Evolutionary conservation across 2,888 invertebrate species (phyloP).

Genomic region (Rhynchonema sp.): DNA sequence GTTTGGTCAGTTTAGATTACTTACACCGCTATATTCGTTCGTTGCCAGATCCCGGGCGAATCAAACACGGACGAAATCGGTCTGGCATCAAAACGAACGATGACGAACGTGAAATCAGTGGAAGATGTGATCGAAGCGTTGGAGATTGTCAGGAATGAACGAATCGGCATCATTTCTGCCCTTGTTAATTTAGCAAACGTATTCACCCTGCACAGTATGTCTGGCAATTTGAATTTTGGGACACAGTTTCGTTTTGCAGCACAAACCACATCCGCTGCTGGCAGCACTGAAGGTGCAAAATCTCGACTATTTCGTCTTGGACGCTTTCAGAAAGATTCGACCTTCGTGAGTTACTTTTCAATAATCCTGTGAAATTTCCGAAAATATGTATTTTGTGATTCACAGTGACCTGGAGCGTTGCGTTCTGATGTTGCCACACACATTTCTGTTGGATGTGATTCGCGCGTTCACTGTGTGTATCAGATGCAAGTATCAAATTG

Average conservation of each 20-base stretch:
- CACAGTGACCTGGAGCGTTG: conserved; percentile 72
- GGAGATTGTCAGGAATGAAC: conserved; percentile 41
- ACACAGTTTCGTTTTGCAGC: no score
- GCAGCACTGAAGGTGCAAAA: conserved; percentile 52
- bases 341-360: conserved; percentile 46
- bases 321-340: conserved; percentile 55
- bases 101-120: background rate
- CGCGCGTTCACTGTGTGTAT: conserved; percentile 49
- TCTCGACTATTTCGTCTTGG: conserved; percentile 57
- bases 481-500: conserved; percentile 46
- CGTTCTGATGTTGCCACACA: conserved; percentile 61
- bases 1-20: no score
- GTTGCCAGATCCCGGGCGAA: background rate
- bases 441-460: conserved; percentile 56
- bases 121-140: conserved; percentile 79
- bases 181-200: background rate
- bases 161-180: background rate
- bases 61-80: background rate
- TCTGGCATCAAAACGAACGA: background rate
- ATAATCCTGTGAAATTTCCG: no score
- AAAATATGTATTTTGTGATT: background rate
- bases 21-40: no score
- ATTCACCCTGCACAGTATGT: no score
- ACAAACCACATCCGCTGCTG: conserved; percentile 54
- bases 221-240: no score